Conservation (phyloP, 1,140 invertebrate species). For the Drosophila virilis region DNA sequence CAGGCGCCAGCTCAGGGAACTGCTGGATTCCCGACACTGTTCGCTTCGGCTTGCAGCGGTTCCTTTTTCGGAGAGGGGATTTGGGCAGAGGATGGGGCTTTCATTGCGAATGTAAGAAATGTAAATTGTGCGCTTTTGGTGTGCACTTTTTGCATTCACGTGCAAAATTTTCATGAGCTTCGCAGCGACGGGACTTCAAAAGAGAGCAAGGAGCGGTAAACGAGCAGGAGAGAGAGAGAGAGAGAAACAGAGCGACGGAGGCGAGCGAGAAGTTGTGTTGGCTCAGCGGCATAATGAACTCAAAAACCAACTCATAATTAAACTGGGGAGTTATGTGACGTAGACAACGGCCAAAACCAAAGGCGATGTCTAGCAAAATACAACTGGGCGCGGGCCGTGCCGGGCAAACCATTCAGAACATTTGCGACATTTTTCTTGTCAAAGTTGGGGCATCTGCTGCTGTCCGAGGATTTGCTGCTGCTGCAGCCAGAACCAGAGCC, state of each 20-base stretch:
- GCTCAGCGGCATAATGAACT: constrained; percentile 70
- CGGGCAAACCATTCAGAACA: constrained; percentile 29
- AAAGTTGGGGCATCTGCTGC: constrained; percentile 29
- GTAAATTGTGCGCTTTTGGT: constrained; percentile 74
- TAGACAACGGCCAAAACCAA: constrained; percentile 52
- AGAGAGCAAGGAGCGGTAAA: not conserved
- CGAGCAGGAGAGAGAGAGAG: not conserved
- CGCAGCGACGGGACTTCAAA: constrained; percentile 29
- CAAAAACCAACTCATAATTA: constrained; percentile 79
- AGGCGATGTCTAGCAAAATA: constrained; percentile 11
- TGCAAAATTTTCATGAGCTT: constrained; percentile 75
- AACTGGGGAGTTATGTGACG: constrained; percentile 78
- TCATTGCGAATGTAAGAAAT: constrained; percentile 74
- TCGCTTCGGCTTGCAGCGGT: constrained; percentile 17
- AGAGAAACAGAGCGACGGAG: not conserved
- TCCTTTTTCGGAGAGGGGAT: constrained; percentile 8
- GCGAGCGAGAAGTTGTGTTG: constrained; percentile 29
- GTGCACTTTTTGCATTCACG: constrained; percentile 73
- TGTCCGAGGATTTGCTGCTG: not conserved
- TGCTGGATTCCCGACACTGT: constrained; percentile 39
- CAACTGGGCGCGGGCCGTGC: constrained; percentile 12
- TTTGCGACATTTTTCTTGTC: constrained; percentile 58
- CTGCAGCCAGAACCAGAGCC: not conserved
- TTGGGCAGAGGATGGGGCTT: not conserved
- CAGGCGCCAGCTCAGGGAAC: constrained; percentile 55